These are phyloP conservation scores for Antheraea assamensis DNA, from an alignment of 2,888 invertebrate species.

Conservation along the genomic window DNA sequence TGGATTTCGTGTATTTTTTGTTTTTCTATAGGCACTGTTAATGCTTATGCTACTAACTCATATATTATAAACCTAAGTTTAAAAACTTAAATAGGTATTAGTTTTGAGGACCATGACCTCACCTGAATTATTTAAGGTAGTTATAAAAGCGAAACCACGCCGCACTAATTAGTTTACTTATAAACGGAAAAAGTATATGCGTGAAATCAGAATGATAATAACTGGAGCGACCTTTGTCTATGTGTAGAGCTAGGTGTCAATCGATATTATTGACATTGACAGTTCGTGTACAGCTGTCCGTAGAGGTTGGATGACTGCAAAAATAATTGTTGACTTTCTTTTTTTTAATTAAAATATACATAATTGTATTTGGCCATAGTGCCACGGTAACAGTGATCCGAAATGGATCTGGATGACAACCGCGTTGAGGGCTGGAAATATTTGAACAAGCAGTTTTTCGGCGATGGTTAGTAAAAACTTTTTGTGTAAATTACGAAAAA, in stretches of 20 bases:
- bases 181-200: neutral
- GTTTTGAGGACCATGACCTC: neutral
- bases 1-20: too few species aligned
- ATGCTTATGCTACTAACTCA: too few species aligned
- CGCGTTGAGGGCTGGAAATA: conserved; percentile 79
- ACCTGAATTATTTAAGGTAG: neutral
- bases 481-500: conserved; percentile 8
- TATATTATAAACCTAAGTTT: too few species aligned
- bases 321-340: conserved; percentile 4
- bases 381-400: conserved; percentile 21
- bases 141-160: neutral
- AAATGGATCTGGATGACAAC: conserved; percentile 67
- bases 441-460: conserved; percentile 77
- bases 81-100: neutral
- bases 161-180: neutral
- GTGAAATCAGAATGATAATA: neutral
- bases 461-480: conserved; percentile 66
- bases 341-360: conserved; percentile 30
- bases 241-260: conserved; percentile 27
- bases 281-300: conserved; percentile 43
- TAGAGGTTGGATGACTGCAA: conserved; percentile 30
- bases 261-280: conserved; percentile 46
- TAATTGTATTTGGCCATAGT: conserved; percentile 24
- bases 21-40: too few species aligned
- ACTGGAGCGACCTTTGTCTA: conserved; percentile 26